phyloP scores from a whole-genome alignment of 2,797 vertebrate species.

The Neomorphus geoffroyi region DNA sequence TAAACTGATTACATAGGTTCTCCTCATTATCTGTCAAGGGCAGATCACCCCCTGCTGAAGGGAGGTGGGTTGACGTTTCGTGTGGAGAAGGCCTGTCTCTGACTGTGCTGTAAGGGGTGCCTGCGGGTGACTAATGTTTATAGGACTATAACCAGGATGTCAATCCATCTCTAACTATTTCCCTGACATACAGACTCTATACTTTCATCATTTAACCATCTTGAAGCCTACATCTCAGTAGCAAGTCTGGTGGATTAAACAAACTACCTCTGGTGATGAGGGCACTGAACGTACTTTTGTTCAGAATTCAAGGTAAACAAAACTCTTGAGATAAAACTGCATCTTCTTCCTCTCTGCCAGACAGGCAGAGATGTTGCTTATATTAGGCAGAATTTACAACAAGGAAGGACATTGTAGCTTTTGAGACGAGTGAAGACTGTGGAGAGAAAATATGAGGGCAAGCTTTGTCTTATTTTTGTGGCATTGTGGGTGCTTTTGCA shows the following conservation, averaged over 20 bases:
- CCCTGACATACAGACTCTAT: not conserved
- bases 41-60: not conserved
- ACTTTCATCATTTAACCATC: not conserved
- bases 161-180: not conserved
- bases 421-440: not conserved
- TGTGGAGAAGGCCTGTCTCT: not conserved
- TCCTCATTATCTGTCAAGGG: not conserved
- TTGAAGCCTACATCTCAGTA: not conserved
- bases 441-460: not conserved
- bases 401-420: not conserved
- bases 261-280: not conserved
- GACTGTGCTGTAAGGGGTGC: not conserved
- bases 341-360: not conserved
- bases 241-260: not conserved
- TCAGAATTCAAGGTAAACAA: not conserved
- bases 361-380: not conserved
- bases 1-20: not conserved
- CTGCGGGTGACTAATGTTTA: not conserved
- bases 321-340: not conserved
- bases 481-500: constrained; percentile 1
- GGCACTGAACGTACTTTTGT: not conserved
- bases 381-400: not conserved
- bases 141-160: not conserved
- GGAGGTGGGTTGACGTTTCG: not conserved
- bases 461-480: constrained; percentile 4